Evolutionary conservation across 2,888 invertebrate genomes (phyloP), one percentile per base, ranked within the genome.

Genomic region (Ommatoiulus sabulosus): DNA sequence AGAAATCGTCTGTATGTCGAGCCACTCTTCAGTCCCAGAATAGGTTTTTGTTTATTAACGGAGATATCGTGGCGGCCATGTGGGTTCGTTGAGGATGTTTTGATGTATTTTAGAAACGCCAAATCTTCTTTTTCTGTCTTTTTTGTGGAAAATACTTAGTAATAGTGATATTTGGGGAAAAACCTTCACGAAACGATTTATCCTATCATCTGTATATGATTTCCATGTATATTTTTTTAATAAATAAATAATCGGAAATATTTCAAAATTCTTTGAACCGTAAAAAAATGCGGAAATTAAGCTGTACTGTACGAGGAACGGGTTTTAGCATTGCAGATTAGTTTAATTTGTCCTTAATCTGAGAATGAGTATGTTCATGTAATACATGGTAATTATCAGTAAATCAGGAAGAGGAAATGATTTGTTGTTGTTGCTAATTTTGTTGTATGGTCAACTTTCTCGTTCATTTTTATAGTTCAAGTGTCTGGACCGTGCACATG

Each of bases 1-100:
- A 24, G 24, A 10, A n/a, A 72, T 72, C 24, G n/a, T 63, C 52
- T 15, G 7, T 63, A 12, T 17, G 63, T 5, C 3, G 63, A 20
- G n/a, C 6, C 63, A n/a, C 20, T 63, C 63, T 17, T 63, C 24
- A 24, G 24, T 72, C 72, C 24, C 72, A 72, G 72, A 72, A 72
- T 72, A 72, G 72, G 72, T 24, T 72, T 72, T 24, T 72, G 72
- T 72, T 72, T 72, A 72, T 72, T 72, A 72, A 72, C 72, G 4
- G 20, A 24, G 72, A 72, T 72, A 72, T 72, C 72, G 24, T 1
- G 72, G 24, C 24, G 20, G 72, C 72, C 72, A 72, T 72, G n/a
- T 72, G 72, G 72, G 24, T 24, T 72, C 72, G 24, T 72, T 72
- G 6, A 15, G 2, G 52, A 52, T 8, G 12, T n/a, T 52, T 12